phyloP scores from a whole-genome alignment of 2,113 vertebrate species.

The Cheirogaleus medius region DNA sequence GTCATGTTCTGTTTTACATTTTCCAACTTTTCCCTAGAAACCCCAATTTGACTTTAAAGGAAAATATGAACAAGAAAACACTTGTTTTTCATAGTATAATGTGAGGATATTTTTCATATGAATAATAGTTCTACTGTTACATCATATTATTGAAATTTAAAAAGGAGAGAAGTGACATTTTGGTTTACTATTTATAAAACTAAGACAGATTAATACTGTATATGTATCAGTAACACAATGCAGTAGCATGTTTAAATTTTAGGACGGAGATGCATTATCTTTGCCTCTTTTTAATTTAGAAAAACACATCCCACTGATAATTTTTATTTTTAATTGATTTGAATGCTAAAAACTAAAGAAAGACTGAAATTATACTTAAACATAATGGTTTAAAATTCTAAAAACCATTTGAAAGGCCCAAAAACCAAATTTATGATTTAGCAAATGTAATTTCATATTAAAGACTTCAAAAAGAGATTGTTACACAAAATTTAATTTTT shows the following conservation, averaged over 20 bases:
- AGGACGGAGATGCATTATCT: slow-evolving; percentile 10
- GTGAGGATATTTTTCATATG: not conserved
- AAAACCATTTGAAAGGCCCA: slow-evolving; percentile 12
- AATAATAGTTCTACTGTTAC: not conserved
- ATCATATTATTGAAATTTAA: not conserved
- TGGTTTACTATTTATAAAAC: slow-evolving; percentile 10
- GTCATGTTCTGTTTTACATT: not conserved
- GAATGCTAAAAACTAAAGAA: slow-evolving; percentile 29
- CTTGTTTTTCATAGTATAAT: not conserved
- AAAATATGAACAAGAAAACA: slow-evolving; percentile 33
- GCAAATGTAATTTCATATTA: slow-evolving; percentile 56
- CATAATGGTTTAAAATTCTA: slow-evolving; percentile 15
- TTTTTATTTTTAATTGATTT: slow-evolving; percentile 47
- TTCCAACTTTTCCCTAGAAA: slow-evolving; percentile 50
- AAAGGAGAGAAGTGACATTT: not conserved
- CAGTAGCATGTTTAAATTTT: not conserved
- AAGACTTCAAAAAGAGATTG: slow-evolving; percentile 51
- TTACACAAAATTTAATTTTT: slow-evolving; percentile 68
- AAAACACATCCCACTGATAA: not conserved
- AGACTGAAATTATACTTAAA: not conserved
- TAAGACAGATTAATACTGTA: not conserved
- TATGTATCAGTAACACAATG: not conserved
- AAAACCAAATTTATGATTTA: slow-evolving; percentile 24
- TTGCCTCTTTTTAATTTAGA: slow-evolving; percentile 19
- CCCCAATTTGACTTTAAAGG: not conserved